Conservation (phyloP, 2,797 vertebrate genomes). For the Meriones psammophilus region DNA sequence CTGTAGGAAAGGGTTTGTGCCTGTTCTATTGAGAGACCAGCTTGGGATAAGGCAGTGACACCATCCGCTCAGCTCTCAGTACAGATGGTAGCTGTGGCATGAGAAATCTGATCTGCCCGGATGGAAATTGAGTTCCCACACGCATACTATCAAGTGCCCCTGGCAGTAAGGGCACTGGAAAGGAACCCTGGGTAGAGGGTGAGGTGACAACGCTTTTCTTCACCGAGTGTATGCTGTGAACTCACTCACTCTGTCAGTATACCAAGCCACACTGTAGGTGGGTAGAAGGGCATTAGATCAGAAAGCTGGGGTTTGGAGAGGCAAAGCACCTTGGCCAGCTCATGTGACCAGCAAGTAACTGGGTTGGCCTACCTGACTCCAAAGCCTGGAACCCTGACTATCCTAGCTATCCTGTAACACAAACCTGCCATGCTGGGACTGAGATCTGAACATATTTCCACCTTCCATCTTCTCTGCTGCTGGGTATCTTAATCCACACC, state of each 20-base stretch:
- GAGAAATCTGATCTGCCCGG: not conserved
- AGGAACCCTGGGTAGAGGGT: too few species aligned
- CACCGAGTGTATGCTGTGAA: accelerated
- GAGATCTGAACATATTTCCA: not conserved
- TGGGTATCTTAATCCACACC: not conserved
- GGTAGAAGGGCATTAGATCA: not conserved
- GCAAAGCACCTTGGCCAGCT: not conserved
- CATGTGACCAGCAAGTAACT: not conserved
- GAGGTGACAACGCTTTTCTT: not conserved
- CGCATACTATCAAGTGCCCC: not conserved
- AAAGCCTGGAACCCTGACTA: not conserved
- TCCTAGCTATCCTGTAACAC: not conserved
- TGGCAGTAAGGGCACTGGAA: not conserved
- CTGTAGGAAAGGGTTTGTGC: not conserved
- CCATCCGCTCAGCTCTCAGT: accelerated
- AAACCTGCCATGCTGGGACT: too few species aligned
- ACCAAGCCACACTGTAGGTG: accelerated
- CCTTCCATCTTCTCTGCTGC: not conserved
- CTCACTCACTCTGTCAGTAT: accelerated
- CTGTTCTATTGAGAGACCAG: not conserved
- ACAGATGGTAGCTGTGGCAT: not conserved
- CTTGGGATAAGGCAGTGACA: not conserved
- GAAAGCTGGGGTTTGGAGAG: not conserved
- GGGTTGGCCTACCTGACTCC: not conserved
- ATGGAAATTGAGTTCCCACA: not conserved